Evolutionary conservation across 2,113 vertebrate species (phyloP), one percentile per base, ranked within the genome.

Genomic region (Saiga tatarica): DNA sequence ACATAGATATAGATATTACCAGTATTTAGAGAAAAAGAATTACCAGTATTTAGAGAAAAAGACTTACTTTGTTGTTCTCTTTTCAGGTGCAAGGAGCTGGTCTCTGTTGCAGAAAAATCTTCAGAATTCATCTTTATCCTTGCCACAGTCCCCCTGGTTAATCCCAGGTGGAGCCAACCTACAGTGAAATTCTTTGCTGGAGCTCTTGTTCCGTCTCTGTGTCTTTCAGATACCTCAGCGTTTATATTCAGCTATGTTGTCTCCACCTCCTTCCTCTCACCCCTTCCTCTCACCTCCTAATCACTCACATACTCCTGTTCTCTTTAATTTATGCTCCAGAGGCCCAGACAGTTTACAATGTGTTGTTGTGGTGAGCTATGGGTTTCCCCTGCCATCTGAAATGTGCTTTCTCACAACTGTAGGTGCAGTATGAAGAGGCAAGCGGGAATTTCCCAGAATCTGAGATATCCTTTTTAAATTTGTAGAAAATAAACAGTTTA

Each of bases 361-460:
- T 83, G 52, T 60, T 97, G 79, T 93, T 74, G 95, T 94, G 97
- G 95, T 95, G 82, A 98, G 62, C 71, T 71, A 2, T 2, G 96
- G 98, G 90, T 87, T 98, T 98, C 96, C 98, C 98, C 97, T 93
- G 26, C 57, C 92, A 78, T 93, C 95, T 96, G 96, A 97, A 93
- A 89, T 76, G 67, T 71, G 94, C 93, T 97, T 98, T 98, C 93
- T 98, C 95, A 96, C 89, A 91, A 87, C n/a, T 45, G 11, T 76
- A 95, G 81, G 67, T 71, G 86, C 52, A 85, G 30, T 26, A 13
- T 25, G 50, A 78, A 96, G 39, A 74, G 55, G 59, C 59, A 52
- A 45, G 19, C 1, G 45, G 95, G 97, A 84, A 93, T 98, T 97
- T 95, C 95, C 96, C 89, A 84, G 52, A 96, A 71, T 78, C 26